Evolutionary conservation across 2,888 invertebrate genomes (phyloP), one percentile per base, ranked within the genome.

Genomic region (Yponomeuta sedellus): DNA sequence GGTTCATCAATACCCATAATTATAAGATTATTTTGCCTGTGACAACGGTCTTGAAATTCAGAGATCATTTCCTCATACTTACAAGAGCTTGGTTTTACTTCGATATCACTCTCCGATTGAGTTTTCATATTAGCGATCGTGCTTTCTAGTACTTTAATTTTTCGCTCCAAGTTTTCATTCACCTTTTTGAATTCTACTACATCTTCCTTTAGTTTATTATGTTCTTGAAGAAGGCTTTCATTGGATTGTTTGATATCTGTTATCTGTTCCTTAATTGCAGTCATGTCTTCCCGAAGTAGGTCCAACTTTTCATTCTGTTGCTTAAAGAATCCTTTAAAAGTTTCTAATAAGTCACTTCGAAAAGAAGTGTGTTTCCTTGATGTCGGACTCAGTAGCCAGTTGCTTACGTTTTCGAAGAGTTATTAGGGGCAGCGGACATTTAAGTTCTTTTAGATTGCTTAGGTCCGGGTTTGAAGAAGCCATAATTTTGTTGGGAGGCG

Each of bases 11-110:
- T 61, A 28, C 61, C 61, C 34, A 28, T 28, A 28, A 61, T 16
- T 28, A 61, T 10, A 12, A 61, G 10, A 28, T 61, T 61, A 1
- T 61, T 61, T n/a, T 61, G 25, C 11, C 61, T 16, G 16, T 28
- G 28, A n/a, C 34, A 61, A 1, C 61, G 61, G 10, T 61, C 61
- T 61, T 61, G 61, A 28, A 22, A 61, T 28, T 61, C 61, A 11
- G 34, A 28, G 10, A 61, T 3, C 34, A 28, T 28, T 11, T 61
- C 61, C n/a, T 61, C 61, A 61, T 61, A 58, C 10, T 58, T 20
- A 58, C 19, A 5, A n/a, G 19, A 22, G 58, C 58, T 58, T 16
- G 58, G 19, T 5, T 16, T 44, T 16, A 1, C 16, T 44, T 44
- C 58, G 6, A n/a, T 10, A 20, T 58, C 19, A 10, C n/a, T 58